Percentiles rank a stretch among this genome's conserved stretches.
phyloP scores from a whole-genome alignment of 1,140 invertebrate genomes.

The Saxidomus purpurata region DNA sequence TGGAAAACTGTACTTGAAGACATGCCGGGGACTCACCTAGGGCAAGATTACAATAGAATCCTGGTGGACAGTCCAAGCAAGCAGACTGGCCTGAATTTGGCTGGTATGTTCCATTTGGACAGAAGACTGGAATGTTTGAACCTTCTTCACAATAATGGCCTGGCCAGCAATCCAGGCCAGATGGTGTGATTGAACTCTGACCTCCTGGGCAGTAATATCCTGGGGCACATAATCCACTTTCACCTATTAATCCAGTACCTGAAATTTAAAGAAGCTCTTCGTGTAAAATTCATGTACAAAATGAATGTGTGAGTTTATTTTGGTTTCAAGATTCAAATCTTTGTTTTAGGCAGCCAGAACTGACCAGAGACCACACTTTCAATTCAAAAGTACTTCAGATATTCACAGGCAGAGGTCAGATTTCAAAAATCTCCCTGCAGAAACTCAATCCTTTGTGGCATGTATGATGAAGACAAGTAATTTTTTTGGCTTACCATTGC shows the following conservation, averaged over 20 bases:
- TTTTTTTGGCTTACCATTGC: slow-evolving; percentile 76
- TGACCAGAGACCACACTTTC: too few species aligned
- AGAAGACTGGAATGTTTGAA: slow-evolving; percentile 74
- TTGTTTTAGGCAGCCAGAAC: too few species aligned
- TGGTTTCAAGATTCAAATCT: too few species aligned
- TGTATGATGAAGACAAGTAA: too few species aligned
- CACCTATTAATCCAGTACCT: slow-evolving; percentile 78
- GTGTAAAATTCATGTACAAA: too few species aligned
- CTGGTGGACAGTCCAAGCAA: slow-evolving; percentile 80
- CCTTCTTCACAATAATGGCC: slow-evolving; percentile 82
- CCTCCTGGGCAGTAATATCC: slow-evolving; percentile 85
- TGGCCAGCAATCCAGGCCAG: slow-evolving; percentile 76
- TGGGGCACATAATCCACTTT: slow-evolving; percentile 76
- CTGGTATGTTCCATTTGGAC: slow-evolving; percentile 84
- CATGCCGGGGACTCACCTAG: slow-evolving; percentile 72
- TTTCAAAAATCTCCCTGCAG: too few species aligned
- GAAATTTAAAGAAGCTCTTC: too few species aligned
- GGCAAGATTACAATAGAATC: slow-evolving; percentile 82
- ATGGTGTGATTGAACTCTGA: slow-evolving; percentile 79
- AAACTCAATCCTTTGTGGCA: too few species aligned
- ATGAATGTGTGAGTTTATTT: too few species aligned
- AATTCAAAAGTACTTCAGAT: too few species aligned
- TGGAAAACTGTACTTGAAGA: too few species aligned
- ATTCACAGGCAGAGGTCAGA: too few species aligned
- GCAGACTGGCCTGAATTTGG: slow-evolving; percentile 71